Conservation (phyloP, 2,113 vertebrate species). For the Hiodon tergisus region DNA sequence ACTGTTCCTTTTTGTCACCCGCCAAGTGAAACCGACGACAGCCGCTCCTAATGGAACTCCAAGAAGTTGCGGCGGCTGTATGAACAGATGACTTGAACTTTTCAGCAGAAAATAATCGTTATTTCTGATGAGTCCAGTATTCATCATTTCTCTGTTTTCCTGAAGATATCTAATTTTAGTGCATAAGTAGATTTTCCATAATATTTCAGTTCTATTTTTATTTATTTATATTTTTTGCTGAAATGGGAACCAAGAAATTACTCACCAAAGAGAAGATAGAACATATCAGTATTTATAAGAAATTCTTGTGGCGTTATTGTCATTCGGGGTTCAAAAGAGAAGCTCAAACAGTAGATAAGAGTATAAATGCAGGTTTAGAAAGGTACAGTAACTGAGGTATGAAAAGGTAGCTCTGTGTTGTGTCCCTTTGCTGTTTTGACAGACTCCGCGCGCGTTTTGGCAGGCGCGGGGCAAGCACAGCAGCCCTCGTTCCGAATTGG, state of each 20-base stretch:
- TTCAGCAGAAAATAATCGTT: slow-evolving; percentile 16
- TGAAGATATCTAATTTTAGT: slow-evolving; percentile 5
- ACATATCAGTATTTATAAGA: neutral
- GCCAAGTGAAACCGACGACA: slow-evolving; percentile 31
- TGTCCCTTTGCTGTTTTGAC: too few species aligned
- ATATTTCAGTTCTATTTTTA: neutral
- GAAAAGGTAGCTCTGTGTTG: too few species aligned
- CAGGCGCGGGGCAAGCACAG: neutral
- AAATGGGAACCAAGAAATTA: neutral
- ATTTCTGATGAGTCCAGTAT: slow-evolving; percentile 7
- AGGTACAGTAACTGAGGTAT: neutral
- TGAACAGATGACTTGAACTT: slow-evolving; percentile 38
- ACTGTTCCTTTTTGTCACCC: slow-evolving; percentile 32
- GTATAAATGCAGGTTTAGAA: neutral
- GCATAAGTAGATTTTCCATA: neutral
- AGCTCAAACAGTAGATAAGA: neutral
- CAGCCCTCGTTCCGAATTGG: too few species aligned
- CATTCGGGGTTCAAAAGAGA: neutral
- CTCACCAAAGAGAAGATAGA: slow-evolving; percentile 4
- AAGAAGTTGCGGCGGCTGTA: slow-evolving; percentile 26
- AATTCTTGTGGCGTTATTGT: neutral
- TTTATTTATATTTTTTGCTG: neutral
- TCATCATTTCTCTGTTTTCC: slow-evolving; percentile 2
- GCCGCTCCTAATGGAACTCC: slow-evolving; percentile 33
- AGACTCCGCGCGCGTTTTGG: too few species aligned